Evolutionary conservation across 2,797 vertebrate genomes (phyloP), one percentile per base, ranked within the genome.

Genomic region (Benthosema pterotum): DNA sequence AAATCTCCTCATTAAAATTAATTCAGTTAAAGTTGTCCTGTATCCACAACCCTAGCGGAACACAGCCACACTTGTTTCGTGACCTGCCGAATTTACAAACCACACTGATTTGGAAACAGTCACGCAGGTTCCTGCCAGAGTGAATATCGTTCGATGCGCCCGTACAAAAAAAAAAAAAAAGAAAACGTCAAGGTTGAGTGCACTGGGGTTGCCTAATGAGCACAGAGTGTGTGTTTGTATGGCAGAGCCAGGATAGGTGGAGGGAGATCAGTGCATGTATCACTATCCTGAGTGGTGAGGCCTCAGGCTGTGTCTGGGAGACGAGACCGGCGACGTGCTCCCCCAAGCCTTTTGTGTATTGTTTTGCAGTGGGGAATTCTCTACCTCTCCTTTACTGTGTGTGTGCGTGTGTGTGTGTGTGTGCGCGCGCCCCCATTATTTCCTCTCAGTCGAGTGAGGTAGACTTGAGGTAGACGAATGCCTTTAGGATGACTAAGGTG

Each of bases 381-480:
- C 71, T 50, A n/a, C n/a, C 54, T 14, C 18, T 60, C 5, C 50
- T 57, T 59, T 69, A 60, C 28, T 25, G 2, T 28, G 50, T 52
- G 52, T 59, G 25, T 46, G 42, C 55, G 14, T 38, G n/a, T 48
- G 63, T 65, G 64, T 71, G 77, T 28, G 28, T 28, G 5, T 53
- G 16, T 28, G 42, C 50, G 42, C 32, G 28, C 65, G 55, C 51
- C 11, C 32, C 8, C 32, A 5, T 32, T 28, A 38, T 38, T 38
- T 38, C 32, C 32, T 38, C 7, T 38, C 32, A 38, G 32, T 38
- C 32, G 32, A 57, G 78, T 68, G 78, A 86, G 79, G 79, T 83
- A 75, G 77, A 75, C 77, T 71, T 79, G 69, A n/a, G n/a, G n/a
- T n/a, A n/a, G n/a, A n/a, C 69, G 80, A 88, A 92, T 91, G 65